Evolutionary conservation across 2,888 invertebrate species (phyloP), one percentile per base, ranked within the genome.

Genomic region (Dynastes tityus): DNA sequence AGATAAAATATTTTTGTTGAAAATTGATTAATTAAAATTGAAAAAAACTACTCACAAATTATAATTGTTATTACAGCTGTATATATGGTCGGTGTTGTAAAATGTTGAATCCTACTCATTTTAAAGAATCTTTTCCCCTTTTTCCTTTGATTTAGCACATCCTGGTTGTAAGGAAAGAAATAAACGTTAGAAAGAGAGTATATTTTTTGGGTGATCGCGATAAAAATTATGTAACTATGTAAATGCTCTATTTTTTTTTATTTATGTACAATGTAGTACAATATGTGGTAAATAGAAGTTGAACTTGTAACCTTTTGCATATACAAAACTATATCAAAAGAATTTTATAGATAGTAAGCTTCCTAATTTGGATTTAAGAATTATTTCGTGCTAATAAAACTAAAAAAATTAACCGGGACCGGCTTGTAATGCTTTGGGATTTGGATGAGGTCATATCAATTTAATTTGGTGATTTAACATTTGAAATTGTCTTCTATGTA

Each of bases 371-470:
- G 8, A 45, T 45, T 8, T 45, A 68, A 55, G 55, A 55, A 71
- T 71, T 71, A 71, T 32, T 70, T 51, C 55, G 13, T 13, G 2
- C 9, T 70, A 53, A 53, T 53, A 71, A 32, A 55, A 16, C 32
- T 1, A 22, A 51, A 16, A 11, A 45, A 45, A 45, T 8, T 9
- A 8, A 45, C 2, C 11, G 9, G 8, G 11, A 8, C 45, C 45
- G 45, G 45, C 45, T 45, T 45, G 0, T 2, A 45, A 8, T 40
- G 16, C 68, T 49, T 9, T 1, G n/a, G 11, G 37, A 65, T 40
- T 32, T n/a, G 8, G 51, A 68, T 71, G 71, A 71, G 71, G 55
- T 71, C 71, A 71, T 71, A 55, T 71, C 32, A 53, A 55, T 55
- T 71, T 55, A 71, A n/a, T 71, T 6, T 55, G 45, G 8, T 45